A percentile compares a stretch with the other conserved stretches of the same genome.
phyloP scores from a whole-genome alignment of 2,888 invertebrate species.

The Leptinotarsa tumamoca region DNA sequence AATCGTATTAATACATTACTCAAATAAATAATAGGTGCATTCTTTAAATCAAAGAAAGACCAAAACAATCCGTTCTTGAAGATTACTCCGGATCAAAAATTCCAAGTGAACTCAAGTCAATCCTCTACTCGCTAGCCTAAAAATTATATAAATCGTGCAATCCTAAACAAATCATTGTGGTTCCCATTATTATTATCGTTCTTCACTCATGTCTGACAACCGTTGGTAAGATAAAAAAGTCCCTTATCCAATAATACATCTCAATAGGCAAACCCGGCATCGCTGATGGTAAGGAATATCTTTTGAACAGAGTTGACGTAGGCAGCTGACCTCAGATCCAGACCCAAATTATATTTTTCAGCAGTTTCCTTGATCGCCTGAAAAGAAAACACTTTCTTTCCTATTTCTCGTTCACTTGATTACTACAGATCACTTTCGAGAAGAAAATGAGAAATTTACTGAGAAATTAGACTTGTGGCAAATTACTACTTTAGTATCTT shows the following conservation, averaged over 20 bases:
- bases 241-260: not conserved
- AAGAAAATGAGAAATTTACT: not conserved
- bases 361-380: conserved; percentile 95
- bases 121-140: too few relatives aligned
- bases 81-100: too few relatives aligned
- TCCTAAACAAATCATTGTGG: not conserved
- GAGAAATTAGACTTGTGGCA: too few relatives aligned
- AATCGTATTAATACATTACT: too few relatives aligned
- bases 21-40: too few relatives aligned
- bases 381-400: conserved; percentile 52
- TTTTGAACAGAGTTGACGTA: conserved; percentile 97
- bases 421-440: not conserved
- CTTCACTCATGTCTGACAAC: not conserved
- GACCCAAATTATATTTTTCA: conserved; percentile 89
- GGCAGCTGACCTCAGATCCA: conserved; percentile 94
- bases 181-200: not conserved
- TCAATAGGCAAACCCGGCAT: conserved; percentile 76
- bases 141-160: too few relatives aligned
- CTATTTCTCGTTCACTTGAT: not conserved
- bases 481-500: too few relatives aligned
- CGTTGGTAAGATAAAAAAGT: not conserved
- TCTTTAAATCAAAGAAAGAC: too few relatives aligned
- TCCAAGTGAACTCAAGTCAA: too few relatives aligned
- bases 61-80: not conserved
- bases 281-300: conserved; percentile 93